These are phyloP conservation scores for Xenopus laevis DNA, from an alignment of 2,113 vertebrate species.

Conservation along the genomic window DNA sequence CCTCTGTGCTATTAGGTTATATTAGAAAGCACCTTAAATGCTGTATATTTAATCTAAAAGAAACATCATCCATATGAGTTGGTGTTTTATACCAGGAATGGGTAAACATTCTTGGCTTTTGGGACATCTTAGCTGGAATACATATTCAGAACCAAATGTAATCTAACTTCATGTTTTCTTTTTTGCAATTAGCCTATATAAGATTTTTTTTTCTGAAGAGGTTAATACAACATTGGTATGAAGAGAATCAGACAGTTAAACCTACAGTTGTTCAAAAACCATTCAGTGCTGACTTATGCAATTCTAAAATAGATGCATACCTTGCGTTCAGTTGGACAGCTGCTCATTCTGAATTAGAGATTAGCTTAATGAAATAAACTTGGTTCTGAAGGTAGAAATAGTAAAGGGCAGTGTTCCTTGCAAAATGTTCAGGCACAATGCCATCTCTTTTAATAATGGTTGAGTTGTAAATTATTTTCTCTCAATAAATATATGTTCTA, in stretches of 20 bases:
- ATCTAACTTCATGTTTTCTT: too few relatives aligned
- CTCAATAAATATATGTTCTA: too few relatives aligned
- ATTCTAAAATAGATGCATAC: constrained; percentile 67
- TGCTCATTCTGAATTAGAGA: constrained; percentile 66
- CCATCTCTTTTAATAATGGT: neutral
- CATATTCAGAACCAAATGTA: too few relatives aligned
- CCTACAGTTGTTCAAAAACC: constrained; percentile 59
- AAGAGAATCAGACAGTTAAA: constrained; percentile 54
- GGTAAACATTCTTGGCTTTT: too few relatives aligned
- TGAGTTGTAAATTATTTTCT: neutral
- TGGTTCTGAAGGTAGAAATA: constrained; percentile 52
- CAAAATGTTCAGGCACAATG: constrained; percentile 11
- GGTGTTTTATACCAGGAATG: too few relatives aligned
- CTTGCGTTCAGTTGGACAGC: constrained; percentile 62
- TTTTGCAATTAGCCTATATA: too few relatives aligned
- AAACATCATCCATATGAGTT: too few relatives aligned
- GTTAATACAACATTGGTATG: constrained; percentile 21
- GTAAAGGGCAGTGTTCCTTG: constrained; percentile 31
- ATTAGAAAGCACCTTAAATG: too few relatives aligned
- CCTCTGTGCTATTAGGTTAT: too few relatives aligned
- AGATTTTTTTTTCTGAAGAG: constrained; percentile 8
- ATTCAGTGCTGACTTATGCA: constrained; percentile 53
- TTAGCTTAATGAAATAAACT: constrained; percentile 70
- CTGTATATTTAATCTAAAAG: too few relatives aligned
- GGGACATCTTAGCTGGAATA: too few relatives aligned